Conservation (phyloP, 2,888 invertebrate species). For the Pseudeuparius sepicola region DNA sequence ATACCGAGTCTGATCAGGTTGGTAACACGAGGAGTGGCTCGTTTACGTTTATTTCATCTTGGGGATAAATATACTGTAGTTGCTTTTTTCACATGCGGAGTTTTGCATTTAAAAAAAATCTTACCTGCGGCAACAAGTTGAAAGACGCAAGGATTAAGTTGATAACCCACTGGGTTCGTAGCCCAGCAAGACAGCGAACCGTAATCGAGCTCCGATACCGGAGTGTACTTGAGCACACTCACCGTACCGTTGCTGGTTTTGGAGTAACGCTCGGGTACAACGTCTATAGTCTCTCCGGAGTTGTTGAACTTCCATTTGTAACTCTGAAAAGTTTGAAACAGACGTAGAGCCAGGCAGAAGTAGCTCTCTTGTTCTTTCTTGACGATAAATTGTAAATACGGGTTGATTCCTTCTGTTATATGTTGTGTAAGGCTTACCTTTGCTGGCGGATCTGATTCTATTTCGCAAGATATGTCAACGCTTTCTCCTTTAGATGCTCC, state of each 20-base stretch:
- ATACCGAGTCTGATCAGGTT: too few relatives aligned
- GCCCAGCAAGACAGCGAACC: conserved; percentile 84
- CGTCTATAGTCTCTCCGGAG: conserved; percentile 80
- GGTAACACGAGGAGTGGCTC: too few relatives aligned
- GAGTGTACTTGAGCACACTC: conserved; percentile 54
- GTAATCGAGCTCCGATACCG: conserved; percentile 63
- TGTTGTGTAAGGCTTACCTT: conserved; percentile 39
- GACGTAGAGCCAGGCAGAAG: not conserved
- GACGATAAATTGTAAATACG: not conserved
- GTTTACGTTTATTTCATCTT: too few relatives aligned
- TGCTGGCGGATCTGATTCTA: conserved; percentile 86
- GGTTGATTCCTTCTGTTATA: not conserved
- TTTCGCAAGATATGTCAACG: conserved; percentile 77
- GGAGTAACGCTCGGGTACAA: conserved; percentile 63
- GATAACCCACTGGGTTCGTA: conserved; percentile 72
- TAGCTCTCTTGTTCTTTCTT: conserved; percentile 1
- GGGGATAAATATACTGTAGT: too few relatives aligned
- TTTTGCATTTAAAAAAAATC: conserved; percentile 1
- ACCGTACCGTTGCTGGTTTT: conserved; percentile 65
- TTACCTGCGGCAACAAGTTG: conserved; percentile 82
- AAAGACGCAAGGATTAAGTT: conserved; percentile 75
- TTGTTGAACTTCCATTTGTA: conserved; percentile 95
- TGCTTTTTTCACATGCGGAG: too few relatives aligned
- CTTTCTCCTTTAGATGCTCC: conserved; percentile 83
- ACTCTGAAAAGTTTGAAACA: conserved; percentile 34